These are phyloP conservation scores for Prionailurus bengalensis DNA, from an alignment of 2,113 vertebrate species.

Conservation along the genomic window DNA sequence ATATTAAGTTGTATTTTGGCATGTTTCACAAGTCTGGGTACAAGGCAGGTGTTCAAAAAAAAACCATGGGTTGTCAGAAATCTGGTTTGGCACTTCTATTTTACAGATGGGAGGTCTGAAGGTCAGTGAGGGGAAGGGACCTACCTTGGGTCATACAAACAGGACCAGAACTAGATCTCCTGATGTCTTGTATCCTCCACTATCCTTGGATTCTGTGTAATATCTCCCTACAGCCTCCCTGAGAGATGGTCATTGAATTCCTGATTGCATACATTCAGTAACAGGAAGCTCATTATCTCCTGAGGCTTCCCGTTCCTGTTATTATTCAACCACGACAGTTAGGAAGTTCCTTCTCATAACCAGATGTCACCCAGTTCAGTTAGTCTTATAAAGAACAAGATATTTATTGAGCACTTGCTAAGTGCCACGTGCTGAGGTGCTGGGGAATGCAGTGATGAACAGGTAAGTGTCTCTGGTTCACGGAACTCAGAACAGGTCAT, in stretches of 20 bases:
- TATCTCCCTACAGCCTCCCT: not conserved
- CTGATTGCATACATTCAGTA: not conserved
- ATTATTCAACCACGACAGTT: not conserved
- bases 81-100: not conserved
- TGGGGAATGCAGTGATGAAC: not conserved
- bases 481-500: not conserved
- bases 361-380: not conserved
- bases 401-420: not conserved
- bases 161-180: not conserved
- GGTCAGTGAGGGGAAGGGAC: not conserved
- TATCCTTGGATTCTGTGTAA: not conserved
- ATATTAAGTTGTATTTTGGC: not conserved
- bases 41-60: not conserved
- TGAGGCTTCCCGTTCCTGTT: not conserved
- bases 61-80: not conserved
- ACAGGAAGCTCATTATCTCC: not conserved
- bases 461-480: not conserved
- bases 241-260: not conserved
- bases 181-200: not conserved
- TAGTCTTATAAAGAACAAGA: not conserved
- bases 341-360: constrained; percentile 22
- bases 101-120: not conserved
- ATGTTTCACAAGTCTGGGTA: not conserved
- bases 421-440: not conserved
- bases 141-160: not conserved